Base-by-base conservation (phyloP, 1,140 invertebrate species). In the Ceratina calcarata region DNA sequence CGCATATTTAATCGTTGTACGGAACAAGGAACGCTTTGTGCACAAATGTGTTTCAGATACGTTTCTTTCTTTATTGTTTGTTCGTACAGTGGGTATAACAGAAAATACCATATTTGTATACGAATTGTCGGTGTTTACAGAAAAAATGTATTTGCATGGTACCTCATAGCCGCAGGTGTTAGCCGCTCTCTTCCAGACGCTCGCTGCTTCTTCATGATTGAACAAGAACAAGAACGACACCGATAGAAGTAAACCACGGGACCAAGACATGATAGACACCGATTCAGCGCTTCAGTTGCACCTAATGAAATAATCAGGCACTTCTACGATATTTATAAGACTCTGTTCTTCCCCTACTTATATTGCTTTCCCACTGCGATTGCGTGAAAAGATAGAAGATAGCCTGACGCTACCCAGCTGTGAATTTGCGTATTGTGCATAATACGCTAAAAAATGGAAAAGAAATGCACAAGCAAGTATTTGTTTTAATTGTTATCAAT, bases 81-180 rank as follows among this genome's bases (percentile, higher is more conserved):
- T 37, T 6, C 2, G 6, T 37, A 37, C 32, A 3, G 6, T 37
- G 32, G 32, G 6, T 37, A 37, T 37, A 37, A 37, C 6, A 6
- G 6, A 6, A 37, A 37, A 37, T 37, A 37, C 2, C 2, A 37
- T 37, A 37, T 37, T 37, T 37, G 32, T 37, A 6, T 37, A 6
- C 2, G 2, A 37, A 37, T 10, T 45, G 37, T 10, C 37, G 8
- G 37, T 45, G 37, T 45, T 45, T 10, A 67, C 22, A 32, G 27
- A 18, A 55, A 32, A 68, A 81, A 22, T 75, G 57, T 75, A 24
- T 71, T 71, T 20, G 27, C 62, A 2, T 51, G 18, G 75, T 84
- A 90, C 90, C 62, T 86, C 57, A 58, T 90, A 90, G 20, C 85
- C 88, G 12, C 90, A 91, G 0, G 77, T 85, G 2, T 55, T 18